These are phyloP conservation scores for Ganaspis brasiliensis DNA, from an alignment of 2,888 invertebrate species.

Conservation along the genomic window DNA sequence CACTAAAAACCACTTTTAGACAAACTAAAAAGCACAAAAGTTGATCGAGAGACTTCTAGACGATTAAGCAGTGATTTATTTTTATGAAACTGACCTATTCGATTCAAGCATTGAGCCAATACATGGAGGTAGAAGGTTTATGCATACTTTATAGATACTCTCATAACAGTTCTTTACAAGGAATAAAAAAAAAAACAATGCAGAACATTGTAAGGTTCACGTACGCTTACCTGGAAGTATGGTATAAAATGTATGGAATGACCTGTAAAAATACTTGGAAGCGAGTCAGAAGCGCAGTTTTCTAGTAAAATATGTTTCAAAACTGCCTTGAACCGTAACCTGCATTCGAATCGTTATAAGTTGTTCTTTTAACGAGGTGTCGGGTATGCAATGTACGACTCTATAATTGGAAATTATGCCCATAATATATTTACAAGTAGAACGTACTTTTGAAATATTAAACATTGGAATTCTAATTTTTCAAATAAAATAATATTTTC, in stretches of 20 bases:
- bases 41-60: background rate
- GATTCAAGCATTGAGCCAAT: background rate
- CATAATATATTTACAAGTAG: background rate
- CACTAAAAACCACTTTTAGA: too few species aligned
- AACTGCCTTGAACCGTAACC: constrained; percentile 7
- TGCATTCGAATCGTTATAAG: background rate
- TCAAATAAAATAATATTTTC: too few species aligned
- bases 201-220: constrained; percentile 13
- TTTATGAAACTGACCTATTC: background rate
- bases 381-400: background rate
- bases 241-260: constrained; percentile 25
- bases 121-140: background rate
- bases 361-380: constrained; percentile 24
- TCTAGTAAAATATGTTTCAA: constrained; percentile 11
- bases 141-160: constrained; percentile 6
- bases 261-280: constrained; percentile 27
- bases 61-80: background rate
- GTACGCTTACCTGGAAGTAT: constrained; percentile 13
- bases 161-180: background rate
- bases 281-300: constrained; percentile 17
- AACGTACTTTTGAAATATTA: too few species aligned
- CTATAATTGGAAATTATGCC: constrained; percentile 2
- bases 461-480: too few species aligned
- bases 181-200: constrained; percentile 11
- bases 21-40: too few species aligned